Base-by-base conservation (phyloP, 2,888 invertebrate species). In the Andrena hattorfiana region DNA sequence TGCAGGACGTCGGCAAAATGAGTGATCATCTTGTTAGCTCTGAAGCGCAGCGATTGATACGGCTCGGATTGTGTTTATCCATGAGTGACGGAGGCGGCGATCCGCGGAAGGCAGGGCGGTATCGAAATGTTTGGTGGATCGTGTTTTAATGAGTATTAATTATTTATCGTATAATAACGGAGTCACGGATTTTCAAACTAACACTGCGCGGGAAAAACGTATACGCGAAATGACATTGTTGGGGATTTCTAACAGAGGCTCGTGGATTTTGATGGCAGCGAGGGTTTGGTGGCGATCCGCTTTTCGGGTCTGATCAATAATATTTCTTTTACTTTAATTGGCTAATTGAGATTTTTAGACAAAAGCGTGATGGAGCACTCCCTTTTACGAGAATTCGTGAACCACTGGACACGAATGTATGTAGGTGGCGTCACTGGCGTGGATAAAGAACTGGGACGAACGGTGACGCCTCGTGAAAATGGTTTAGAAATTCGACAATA, bases 191-290 rank as follows among this genome's bases (percentile, higher is more conserved):
- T 60, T 82, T 76, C 42, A 81, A 81, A 82, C 49, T 56, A 63
- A 30, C 8, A 56, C 49, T 76, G 76, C 71, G 76, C 76, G 82
- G 82, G 71, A 81, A 67, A 75, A 56, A 23, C 6, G 26, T 60
- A 8, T 23, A 49, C 23, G 2, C n/a, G 23, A 68, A 4, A 7
- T 10, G 26, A 49, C 16, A 49, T n/a, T 23, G 1, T 26, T 23
- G 3, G 10, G 23, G 54, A 54, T 23, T 42, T 51, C n/a, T 51
- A 51, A 16, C 20, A 42, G 51, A 8, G 16, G 10, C 16, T n/a
- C 2, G 28, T 7, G 30, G 30, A 23, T 66, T 26, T 67, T 16
- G 23, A 8, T 16, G 7, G 13, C 28, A 16, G 30, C 48, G 26
- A 20, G n/a, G 28, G 59, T 51, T 66, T 13, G 42, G 20, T 23